Percentiles rank a stretch among this genome's conserved stretches.
Evolutionary conservation across 2,797 vertebrate species (phyloP).

Genomic region (Protonibea diacanthus): DNA sequence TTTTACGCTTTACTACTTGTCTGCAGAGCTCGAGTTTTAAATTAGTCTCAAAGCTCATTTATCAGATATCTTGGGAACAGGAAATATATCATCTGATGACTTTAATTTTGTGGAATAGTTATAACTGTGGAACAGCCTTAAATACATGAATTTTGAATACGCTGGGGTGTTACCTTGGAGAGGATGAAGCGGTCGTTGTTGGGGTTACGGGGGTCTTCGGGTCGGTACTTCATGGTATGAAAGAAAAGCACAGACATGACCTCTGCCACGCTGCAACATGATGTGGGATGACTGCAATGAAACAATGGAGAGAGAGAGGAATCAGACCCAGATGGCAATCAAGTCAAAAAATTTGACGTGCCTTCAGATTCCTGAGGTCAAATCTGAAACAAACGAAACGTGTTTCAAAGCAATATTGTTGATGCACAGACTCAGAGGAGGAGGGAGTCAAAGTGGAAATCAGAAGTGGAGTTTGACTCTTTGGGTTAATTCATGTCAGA

Average conservation of each 20-base stretch:
- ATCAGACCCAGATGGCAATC: constrained; percentile 51
- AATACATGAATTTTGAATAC: not conserved
- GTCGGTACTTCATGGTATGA: constrained; percentile 94
- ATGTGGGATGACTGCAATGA: constrained; percentile 92
- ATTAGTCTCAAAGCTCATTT: not conserved
- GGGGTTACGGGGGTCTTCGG: constrained; percentile 91
- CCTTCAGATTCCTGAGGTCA: not conserved
- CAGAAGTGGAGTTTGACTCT: not conserved
- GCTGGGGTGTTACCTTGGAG: constrained; percentile 89
- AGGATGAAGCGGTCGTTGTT: constrained; percentile 95
- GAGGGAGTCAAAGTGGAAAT: not conserved
- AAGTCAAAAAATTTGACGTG: not conserved
- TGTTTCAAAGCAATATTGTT: constrained; percentile 2
- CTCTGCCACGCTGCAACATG: constrained; percentile 96
- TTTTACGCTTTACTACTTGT: not conserved
- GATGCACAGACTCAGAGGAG: not conserved
- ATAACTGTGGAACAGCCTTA: not conserved
- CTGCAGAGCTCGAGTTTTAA: not conserved
- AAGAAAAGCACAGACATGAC: constrained; percentile 97
- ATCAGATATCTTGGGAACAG: not conserved
- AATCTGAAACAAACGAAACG: no score
- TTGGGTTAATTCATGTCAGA: constrained; percentile 49
- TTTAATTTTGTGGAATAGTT: not conserved
- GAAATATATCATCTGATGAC: not conserved
- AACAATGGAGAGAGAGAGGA: not conserved